A percentile compares a stretch with the other conserved stretches of the same genome.
These are phyloP conservation scores for Myiagra hebetior DNA, from an alignment of 2,113 vertebrate genomes.

Conservation along the genomic window DNA sequence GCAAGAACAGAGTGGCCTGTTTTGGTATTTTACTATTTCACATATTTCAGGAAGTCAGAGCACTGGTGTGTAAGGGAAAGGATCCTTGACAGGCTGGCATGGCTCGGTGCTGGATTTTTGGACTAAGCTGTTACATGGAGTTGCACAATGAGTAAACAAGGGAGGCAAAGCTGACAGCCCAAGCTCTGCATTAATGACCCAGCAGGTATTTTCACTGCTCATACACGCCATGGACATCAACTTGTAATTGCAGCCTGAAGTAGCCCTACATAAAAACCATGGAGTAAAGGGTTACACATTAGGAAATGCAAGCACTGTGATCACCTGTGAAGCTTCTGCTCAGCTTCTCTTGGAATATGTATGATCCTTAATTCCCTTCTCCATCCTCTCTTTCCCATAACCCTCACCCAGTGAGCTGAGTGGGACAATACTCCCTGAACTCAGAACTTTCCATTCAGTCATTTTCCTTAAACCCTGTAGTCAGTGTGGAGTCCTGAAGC, in stretches of 20 bases:
- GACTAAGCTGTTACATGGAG: background rate
- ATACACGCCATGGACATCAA: background rate
- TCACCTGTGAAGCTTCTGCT: background rate
- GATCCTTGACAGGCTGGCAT: background rate
- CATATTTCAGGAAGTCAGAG: background rate
- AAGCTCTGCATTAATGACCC: background rate
- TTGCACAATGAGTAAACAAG: slow-evolving; percentile 32
- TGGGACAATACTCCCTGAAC: background rate
- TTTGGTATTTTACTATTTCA: background rate
- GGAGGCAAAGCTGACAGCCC: background rate
- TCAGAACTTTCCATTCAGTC: background rate
- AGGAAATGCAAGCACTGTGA: background rate
- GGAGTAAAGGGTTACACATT: background rate
- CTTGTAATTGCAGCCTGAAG: background rate
- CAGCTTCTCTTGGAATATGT: background rate
- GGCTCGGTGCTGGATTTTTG: background rate
- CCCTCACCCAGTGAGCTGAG: background rate
- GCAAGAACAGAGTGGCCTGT: background rate
- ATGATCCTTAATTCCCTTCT: background rate
- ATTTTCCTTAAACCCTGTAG: background rate
- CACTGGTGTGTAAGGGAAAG: background rate
- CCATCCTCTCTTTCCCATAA: background rate
- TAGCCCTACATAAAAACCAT: background rate
- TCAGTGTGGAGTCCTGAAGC: background rate
- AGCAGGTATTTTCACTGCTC: background rate